Evolutionary conservation across 2,797 vertebrate genomes (phyloP), one percentile per base, ranked within the genome.

Genomic region (Pseudochromis fuscus): DNA sequence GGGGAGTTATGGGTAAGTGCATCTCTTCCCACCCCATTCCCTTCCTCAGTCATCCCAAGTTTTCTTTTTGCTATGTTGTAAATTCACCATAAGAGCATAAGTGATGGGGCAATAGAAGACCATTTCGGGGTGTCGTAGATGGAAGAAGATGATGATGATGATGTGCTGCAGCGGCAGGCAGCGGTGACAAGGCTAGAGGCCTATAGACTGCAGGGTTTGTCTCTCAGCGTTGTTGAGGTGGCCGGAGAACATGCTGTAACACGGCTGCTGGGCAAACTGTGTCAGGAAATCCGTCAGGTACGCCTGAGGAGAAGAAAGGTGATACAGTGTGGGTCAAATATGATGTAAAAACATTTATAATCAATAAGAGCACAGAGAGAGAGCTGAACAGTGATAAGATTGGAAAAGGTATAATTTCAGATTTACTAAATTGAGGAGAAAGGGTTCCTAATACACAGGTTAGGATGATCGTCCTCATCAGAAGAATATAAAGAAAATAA

Each of bases 251-350:
- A 97, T 93, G 70, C 95, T 93, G 87, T 98, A 99, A 91, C 97
- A 99, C 0, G 98, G 97, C 87, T 99, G 98, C 93, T 98, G 98
- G 19, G 98, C 95, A 77, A 99, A 99, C 93, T 99, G 98, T 37
- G 96, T 96, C 81, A 99, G 94, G 93, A 98, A 99, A 72, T 99
- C 96, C 0, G 98, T 98, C 87, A 99, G 95, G 88, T 99, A 99
- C 2, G 96, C 97, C 98, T 99, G 90, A 57, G 3, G 61, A 58
- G 23, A 33, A 56, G 16, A 90, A 13, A 57, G 10, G 57, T 2
- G 44, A 50, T 3, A 70, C 13, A 51, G 18, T 0, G 58, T 10
- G 50, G 52, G 59, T 55, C 5, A 45, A 38, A 48, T n/a, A 18
- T 15, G 21, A 64, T 2, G 35, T 27, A n/a, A n/a, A n/a, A n/a